These are phyloP conservation scores for Drosophila melanica DNA, from an alignment of 1,140 invertebrate genomes.

Conservation along the genomic window DNA sequence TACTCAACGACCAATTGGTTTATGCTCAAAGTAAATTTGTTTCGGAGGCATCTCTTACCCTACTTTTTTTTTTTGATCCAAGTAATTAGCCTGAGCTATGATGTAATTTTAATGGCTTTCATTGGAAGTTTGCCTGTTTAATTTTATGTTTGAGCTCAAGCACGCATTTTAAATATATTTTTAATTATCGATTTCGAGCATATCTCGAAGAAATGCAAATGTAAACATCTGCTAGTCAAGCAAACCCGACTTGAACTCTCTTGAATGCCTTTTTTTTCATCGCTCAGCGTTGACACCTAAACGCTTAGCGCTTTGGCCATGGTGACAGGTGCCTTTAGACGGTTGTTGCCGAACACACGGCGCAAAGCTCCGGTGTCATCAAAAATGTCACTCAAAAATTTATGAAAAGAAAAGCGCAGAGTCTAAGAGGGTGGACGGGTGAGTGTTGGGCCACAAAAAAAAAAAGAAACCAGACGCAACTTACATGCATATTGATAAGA, in stretches of 20 bases:
- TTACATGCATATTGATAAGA: conserved; percentile 74
- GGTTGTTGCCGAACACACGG: conserved; percentile 59
- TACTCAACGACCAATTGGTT: neutral
- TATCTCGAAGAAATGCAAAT: no score
- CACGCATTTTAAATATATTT: no score
- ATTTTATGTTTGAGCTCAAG: neutral
- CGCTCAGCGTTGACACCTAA: conserved; percentile 69
- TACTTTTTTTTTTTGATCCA: neutral
- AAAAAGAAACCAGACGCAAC: conserved; percentile 44
- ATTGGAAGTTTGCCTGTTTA: neutral
- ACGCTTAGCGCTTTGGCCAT: conserved; percentile 77
- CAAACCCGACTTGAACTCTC: neutral
- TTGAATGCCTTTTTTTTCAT: conserved; percentile 1
- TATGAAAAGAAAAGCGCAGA: conserved; percentile 73
- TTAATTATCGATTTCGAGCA: no score
- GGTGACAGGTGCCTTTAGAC: conserved; percentile 82
- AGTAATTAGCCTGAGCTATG: neutral
- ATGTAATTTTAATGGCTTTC: neutral
- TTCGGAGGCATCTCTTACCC: no score
- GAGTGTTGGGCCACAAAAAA: conserved; percentile 12
- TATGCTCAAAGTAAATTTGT: no score
- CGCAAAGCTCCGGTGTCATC: conserved; percentile 78
- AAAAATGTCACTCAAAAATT: conserved; percentile 82
- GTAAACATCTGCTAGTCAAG: conserved; percentile 29
- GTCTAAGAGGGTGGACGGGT: conserved; percentile 6